Evolutionary conservation across 2,113 vertebrate genomes (phyloP).

Genomic region (Odontesthes bonariensis): DNA sequence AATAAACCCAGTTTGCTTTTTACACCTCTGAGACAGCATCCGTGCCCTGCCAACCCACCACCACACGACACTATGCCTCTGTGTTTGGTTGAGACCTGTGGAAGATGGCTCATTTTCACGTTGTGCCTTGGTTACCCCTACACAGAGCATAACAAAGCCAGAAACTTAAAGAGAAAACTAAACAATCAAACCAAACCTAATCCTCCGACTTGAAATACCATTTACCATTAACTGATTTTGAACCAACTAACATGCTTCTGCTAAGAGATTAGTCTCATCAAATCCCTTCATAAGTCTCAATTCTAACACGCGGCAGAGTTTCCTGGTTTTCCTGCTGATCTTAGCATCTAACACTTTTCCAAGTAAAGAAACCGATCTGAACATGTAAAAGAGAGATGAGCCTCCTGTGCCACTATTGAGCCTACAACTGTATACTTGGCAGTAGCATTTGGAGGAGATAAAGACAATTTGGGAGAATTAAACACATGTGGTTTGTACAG

Average conservation of each 20-base stretch:
- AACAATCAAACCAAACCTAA: neutral
- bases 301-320: slow-evolving; percentile 8
- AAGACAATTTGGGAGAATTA: neutral
- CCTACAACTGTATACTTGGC: slow-evolving; percentile 1
- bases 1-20: no score
- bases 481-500: neutral
- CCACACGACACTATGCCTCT: no score
- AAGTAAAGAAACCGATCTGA: slow-evolving; percentile 4
- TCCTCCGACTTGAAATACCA: no score
- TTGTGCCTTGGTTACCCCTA: no score
- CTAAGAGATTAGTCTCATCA: neutral
- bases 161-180: neutral
- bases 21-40: no score
- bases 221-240: neutral
- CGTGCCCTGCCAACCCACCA: no score
- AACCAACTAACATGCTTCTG: neutral
- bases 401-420: neutral
- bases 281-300: neutral
- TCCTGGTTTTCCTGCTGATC: no score
- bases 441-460: neutral
- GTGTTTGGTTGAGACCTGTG: no score
- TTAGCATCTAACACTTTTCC: neutral
- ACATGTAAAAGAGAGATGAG: neutral
- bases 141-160: neutral
- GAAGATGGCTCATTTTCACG: no score